Evolutionary conservation across 1,140 invertebrate species (phyloP).

Genomic region (Drosophila ogumai): DNA sequence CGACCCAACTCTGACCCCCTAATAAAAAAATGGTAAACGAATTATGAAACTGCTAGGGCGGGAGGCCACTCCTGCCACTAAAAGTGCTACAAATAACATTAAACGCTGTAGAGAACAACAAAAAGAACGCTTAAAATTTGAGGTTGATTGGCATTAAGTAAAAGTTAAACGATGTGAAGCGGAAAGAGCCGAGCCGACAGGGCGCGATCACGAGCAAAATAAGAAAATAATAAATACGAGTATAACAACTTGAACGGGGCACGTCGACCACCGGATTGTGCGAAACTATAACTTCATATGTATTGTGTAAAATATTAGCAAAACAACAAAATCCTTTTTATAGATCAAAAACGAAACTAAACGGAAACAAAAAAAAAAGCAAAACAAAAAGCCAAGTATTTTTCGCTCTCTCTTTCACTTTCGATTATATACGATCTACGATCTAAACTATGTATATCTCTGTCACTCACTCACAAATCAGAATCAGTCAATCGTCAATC

Average conservation of each 20-base stretch:
- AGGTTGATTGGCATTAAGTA: slow-evolving; percentile 83
- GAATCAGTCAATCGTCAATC: slow-evolving; percentile 24
- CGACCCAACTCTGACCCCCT: not conserved
- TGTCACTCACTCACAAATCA: slow-evolving; percentile 44
- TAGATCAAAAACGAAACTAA: slow-evolving; percentile 39
- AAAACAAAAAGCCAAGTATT: slow-evolving; percentile 39
- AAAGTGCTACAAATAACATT: slow-evolving; percentile 66
- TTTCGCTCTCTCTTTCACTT: slow-evolving; percentile 61
- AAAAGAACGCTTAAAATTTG: slow-evolving; percentile 81
- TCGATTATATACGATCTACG: slow-evolving; percentile 34
- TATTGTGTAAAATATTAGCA: slow-evolving; percentile 80
- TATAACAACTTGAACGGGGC: slow-evolving; percentile 39
- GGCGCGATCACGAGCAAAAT: slow-evolving; percentile 75
- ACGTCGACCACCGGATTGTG: slow-evolving; percentile 63
- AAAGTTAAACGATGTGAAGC: slow-evolving; percentile 78
- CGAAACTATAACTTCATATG: slow-evolving; percentile 59
- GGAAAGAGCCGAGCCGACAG: slow-evolving; percentile 72
- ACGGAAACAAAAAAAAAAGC: slow-evolving; percentile 21
- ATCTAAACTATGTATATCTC: slow-evolving; percentile 22
- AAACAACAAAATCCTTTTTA: slow-evolving; percentile 56
- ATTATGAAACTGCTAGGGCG: slow-evolving; percentile 72
- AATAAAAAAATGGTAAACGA: slow-evolving; percentile 77
- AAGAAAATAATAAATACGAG: slow-evolving; percentile 39
- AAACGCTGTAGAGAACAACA: slow-evolving; percentile 74
- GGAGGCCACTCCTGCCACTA: slow-evolving; percentile 67